These are phyloP conservation scores for Xylota sylvarum DNA, from an alignment of 2,888 invertebrate species.

Conservation along the genomic window DNA sequence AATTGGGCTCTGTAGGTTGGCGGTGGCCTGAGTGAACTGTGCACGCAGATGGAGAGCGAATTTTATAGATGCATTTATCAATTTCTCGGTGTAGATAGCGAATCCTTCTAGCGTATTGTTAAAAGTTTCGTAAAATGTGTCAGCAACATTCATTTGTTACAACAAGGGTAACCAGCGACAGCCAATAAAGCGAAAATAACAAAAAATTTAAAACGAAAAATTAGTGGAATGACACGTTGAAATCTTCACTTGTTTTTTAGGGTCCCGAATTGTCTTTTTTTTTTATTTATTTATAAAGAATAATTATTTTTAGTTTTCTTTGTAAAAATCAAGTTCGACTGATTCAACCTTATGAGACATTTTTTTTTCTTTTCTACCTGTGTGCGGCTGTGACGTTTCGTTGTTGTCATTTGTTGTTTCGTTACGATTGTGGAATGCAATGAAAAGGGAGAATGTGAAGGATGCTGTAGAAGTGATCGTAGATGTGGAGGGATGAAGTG, in stretches of 20 bases:
- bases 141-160: constrained; percentile 75
- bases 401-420: constrained; percentile 51
- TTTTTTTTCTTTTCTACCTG: constrained; percentile 1
- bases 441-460: not conserved
- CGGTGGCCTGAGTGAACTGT: constrained; percentile 78
- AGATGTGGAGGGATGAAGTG: not conserved
- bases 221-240: not conserved
- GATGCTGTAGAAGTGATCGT: constrained; percentile 8
- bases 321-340: constrained; percentile 44
- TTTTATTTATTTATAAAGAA: not conserved
- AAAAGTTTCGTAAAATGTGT: constrained; percentile 73
- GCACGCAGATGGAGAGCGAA: constrained; percentile 60
- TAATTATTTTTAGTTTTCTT: constrained; percentile 20
- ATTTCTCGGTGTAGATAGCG: constrained; percentile 60
- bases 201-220: constrained; percentile 45
- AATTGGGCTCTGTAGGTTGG: constrained; percentile 80
- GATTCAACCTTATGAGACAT: constrained; percentile 15
- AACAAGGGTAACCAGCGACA: constrained; percentile 9
- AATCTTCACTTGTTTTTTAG: not conserved
- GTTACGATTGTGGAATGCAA: not conserved
- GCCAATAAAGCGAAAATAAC: not conserved
- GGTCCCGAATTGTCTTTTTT: not conserved
- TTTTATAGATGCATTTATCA: constrained; percentile 70
- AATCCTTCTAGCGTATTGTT: constrained; percentile 74
- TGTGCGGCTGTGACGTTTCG: constrained; percentile 43